Conservation (phyloP, 2,888 invertebrate species). For the Athetis lepigone region DNA sequence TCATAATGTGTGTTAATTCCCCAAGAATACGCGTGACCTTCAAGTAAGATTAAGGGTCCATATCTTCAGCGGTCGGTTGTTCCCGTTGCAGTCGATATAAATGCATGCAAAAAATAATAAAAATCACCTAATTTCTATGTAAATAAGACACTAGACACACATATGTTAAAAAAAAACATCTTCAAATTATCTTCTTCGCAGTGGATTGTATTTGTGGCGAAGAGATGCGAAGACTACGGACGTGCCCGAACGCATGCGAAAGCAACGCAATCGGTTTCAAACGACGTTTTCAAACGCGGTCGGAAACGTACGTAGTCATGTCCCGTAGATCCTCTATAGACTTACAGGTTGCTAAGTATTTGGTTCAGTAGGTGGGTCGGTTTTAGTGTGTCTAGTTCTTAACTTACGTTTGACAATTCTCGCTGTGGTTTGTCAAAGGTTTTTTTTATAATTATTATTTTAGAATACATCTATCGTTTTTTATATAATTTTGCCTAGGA, state of each 20-base stretch:
- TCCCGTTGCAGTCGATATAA: neutral
- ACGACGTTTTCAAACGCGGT: constrained; percentile 42
- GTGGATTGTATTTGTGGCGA: neutral
- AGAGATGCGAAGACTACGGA: constrained; percentile 22
- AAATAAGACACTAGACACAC: constrained; percentile 43
- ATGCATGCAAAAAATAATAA: constrained; percentile 11
- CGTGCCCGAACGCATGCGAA: constrained; percentile 27
- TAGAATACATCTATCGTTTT: no score
- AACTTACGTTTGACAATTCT: neutral
- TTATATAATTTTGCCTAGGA: no score
- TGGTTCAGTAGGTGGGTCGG: constrained; percentile 21
- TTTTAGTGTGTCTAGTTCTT: constrained; percentile 45
- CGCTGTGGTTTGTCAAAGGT: neutral
- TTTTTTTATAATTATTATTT: no score
- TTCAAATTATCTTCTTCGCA: constrained; percentile 3
- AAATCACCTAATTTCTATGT: neutral
- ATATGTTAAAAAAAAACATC: neutral
- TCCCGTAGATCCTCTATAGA: neutral
- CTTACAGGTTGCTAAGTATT: neutral
- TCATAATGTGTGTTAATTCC: constrained; percentile 98
- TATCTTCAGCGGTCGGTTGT: constrained; percentile 48
- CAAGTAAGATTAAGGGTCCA: constrained; percentile 87
- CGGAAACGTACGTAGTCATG: constrained; percentile 27
- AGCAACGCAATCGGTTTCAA: constrained; percentile 39
- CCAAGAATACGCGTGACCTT: constrained; percentile 99